These are phyloP conservation scores for Simalia tracyae DNA, from an alignment of 2,797 vertebrate genomes.

Conservation along the genomic window DNA sequence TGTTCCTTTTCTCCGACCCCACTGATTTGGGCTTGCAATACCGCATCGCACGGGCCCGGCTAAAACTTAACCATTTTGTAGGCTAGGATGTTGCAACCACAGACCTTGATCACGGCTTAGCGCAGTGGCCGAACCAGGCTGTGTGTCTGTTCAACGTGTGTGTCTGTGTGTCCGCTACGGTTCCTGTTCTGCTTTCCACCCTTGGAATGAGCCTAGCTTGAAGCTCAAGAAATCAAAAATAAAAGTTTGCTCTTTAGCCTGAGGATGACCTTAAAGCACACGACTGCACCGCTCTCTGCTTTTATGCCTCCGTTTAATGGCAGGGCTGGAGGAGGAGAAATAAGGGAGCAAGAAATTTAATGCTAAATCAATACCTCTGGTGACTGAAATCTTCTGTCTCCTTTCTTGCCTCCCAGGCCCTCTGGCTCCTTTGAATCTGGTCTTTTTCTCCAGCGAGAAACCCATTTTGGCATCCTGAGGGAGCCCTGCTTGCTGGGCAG, in stretches of 20 bases:
- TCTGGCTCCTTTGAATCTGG: too few relatives aligned
- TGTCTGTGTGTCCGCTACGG: too few relatives aligned
- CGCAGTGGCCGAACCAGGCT: neutral
- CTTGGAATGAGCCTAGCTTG: neutral
- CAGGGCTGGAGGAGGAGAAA: neutral
- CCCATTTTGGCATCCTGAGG: neutral
- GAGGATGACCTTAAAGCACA: neutral
- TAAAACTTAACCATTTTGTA: neutral
- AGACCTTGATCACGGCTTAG: neutral
- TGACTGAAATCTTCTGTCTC: constrained; percentile 21
- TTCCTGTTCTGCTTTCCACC: neutral
- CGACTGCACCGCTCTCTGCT: neutral
- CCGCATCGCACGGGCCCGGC: too few relatives aligned
- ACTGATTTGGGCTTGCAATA: neutral
- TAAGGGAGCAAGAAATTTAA: neutral
- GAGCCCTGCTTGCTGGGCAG: too few relatives aligned
- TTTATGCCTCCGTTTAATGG: constrained; percentile 26
- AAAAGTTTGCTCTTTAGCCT: neutral
- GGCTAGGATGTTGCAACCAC: neutral
- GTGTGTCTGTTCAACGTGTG: neutral
- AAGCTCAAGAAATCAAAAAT: neutral
- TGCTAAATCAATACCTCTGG: constrained; percentile 32
- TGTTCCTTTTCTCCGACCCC: neutral
- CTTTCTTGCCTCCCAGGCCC: neutral
- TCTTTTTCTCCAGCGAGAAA: neutral